These are phyloP conservation scores for Cephus spinipes DNA, from an alignment of 2,888 invertebrate species.

Conservation along the genomic window DNA sequence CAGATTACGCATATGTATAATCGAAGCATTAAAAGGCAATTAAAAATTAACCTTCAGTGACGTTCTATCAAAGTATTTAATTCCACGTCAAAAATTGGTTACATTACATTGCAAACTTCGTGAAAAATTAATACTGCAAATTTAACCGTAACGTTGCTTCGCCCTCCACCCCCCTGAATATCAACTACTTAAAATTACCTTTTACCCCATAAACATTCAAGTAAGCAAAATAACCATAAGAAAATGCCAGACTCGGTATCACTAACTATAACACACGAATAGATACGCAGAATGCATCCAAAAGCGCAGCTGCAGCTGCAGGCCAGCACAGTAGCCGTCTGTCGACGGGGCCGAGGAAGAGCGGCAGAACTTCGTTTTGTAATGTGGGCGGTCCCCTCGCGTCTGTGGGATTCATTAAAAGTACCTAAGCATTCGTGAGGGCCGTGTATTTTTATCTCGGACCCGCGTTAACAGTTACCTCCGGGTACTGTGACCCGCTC, in stretches of 20 bases:
- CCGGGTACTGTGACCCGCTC: not conserved
- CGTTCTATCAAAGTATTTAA: not conserved
- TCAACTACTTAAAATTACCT: not conserved
- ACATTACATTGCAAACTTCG: not conserved
- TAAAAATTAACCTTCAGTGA: not conserved
- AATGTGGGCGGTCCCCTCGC: constrained; percentile 53
- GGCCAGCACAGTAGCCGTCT: constrained; percentile 33
- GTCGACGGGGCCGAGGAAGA: constrained; percentile 10
- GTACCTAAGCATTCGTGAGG: constrained; percentile 36
- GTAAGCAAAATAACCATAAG: not conserved
- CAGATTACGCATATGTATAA: not conserved
- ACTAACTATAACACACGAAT: not conserved
- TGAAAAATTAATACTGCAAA: not conserved
- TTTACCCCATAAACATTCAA: not conserved
- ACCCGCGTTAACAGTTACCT: constrained; percentile 15
- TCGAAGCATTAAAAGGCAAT: not conserved
- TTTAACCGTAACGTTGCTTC: not conserved
- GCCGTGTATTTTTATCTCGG: constrained; percentile 5
- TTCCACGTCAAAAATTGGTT: not conserved
- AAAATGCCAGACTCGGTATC: not conserved
- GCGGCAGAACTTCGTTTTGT: constrained; percentile 25
- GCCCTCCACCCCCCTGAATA: not conserved
- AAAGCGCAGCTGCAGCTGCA: constrained; percentile 5
- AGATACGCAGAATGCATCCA: not conserved
- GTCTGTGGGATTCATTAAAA: constrained; percentile 50